Conservation (phyloP, 2,888 invertebrate species). For the Parthenolecanium corni region DNA sequence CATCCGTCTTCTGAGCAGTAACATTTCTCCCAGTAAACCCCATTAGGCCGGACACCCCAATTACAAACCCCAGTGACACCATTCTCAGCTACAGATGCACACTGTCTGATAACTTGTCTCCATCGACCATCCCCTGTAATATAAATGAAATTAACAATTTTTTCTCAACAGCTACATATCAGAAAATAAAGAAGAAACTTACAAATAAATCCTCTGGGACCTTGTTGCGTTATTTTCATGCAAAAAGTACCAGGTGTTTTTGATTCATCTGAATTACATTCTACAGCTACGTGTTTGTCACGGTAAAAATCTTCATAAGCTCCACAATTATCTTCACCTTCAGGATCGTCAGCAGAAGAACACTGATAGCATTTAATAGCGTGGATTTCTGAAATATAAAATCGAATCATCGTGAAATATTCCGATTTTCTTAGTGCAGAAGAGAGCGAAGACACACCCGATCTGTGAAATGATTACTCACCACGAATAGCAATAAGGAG, state of each 20-base stretch:
- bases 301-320: slow-evolving; percentile 76
- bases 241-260: slow-evolving; percentile 92
- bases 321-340: slow-evolving; percentile 77
- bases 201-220: slow-evolving; percentile 90
- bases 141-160: slow-evolving; percentile 23
- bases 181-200: slow-evolving; percentile 43
- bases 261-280: slow-evolving; percentile 89
- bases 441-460: too few species aligned
- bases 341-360: slow-evolving; percentile 69
- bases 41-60: slow-evolving; percentile 90
- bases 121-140: slow-evolving; percentile 86
- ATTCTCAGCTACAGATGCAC: slow-evolving; percentile 79
- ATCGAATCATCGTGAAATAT: too few species aligned
- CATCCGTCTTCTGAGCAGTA: slow-evolving; percentile 88
- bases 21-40: slow-evolving; percentile 93
- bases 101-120: slow-evolving; percentile 79
- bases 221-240: slow-evolving; percentile 86
- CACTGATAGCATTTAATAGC: slow-evolving; percentile 73
- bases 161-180: too few species aligned
- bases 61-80: slow-evolving; percentile 92
- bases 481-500: too few species aligned
- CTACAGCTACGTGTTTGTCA: slow-evolving; percentile 74
- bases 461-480: too few species aligned
- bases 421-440: too few species aligned
- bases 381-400: slow-evolving; percentile 10